Evolutionary conservation across 2,113 vertebrate genomes (phyloP).

Genomic region (Myrmophylax atrothorax): DNA sequence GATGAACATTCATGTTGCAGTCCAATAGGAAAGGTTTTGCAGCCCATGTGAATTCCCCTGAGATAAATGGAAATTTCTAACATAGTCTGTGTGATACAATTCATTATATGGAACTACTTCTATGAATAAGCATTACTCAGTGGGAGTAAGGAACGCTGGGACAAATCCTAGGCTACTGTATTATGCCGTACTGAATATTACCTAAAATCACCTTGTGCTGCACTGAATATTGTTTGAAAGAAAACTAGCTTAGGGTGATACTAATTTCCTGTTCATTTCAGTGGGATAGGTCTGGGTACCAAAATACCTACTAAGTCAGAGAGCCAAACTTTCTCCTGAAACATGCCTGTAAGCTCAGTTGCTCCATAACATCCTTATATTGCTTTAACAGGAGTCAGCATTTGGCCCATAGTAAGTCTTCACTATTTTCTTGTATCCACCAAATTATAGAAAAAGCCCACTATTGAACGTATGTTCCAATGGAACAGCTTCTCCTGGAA

Average conservation of each 20-base stretch:
- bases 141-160: neutral
- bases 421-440: neutral
- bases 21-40: constrained; percentile 19
- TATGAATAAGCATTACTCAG: constrained; percentile 67
- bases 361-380: neutral
- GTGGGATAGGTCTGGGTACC: neutral
- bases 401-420: neutral
- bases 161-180: neutral
- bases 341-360: neutral
- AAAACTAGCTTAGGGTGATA: neutral
- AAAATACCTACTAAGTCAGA: neutral
- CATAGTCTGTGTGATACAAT: neutral
- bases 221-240: neutral
- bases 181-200: neutral
- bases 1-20: neutral
- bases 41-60: constrained; percentile 27
- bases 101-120: constrained; percentile 43
- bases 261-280: neutral
- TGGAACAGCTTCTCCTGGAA: neutral
- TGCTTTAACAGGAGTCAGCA: neutral
- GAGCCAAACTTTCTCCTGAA: neutral
- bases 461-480: neutral
- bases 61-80: constrained; percentile 54
- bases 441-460: neutral
- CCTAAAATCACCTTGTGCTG: neutral